Conservation (phyloP, 2,797 vertebrate species). For the Poeciliopsis infans region DNA sequence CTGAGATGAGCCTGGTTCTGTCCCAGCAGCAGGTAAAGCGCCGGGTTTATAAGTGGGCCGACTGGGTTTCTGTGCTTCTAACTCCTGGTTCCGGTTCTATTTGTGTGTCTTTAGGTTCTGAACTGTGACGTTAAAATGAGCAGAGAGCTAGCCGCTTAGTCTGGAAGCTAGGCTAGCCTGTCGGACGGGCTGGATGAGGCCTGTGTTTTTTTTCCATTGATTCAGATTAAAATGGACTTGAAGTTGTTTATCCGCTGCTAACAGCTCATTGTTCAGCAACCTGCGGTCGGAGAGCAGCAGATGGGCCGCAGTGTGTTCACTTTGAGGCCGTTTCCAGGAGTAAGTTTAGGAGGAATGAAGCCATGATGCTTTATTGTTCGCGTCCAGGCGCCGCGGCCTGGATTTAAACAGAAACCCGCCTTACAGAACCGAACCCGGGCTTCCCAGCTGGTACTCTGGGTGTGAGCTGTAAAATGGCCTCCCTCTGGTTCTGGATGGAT, state of each 20-base stretch:
- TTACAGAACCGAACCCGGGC: neutral
- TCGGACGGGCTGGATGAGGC: slow-evolving; percentile 2
- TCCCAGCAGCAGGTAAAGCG: slow-evolving; percentile 70
- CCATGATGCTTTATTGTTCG: neutral
- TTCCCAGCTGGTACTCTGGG: neutral
- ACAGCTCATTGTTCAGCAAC: neutral
- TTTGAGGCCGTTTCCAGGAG: neutral
- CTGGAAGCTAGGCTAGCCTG: slow-evolving; percentile 33
- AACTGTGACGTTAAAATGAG: neutral
- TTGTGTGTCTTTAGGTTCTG: neutral
- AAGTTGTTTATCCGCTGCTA: neutral
- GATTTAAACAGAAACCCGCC: neutral
- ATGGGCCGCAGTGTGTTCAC: neutral
- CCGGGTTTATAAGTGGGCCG: neutral
- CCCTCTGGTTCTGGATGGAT: neutral
- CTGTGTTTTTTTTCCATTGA: neutral
- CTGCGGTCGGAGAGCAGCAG: neutral
- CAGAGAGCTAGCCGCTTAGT: slow-evolving; percentile 47
- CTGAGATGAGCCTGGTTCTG: slow-evolving; percentile 72
- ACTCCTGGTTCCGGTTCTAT: neutral
- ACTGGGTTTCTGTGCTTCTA: neutral
- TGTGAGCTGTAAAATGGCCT: neutral
- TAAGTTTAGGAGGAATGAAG: neutral
- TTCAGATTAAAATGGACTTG: neutral
- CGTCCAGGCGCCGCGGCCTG: neutral